Percentiles rank a stretch among this genome's conserved stretches.
These are phyloP conservation scores for Zoanthus sansibaricus DNA, from an alignment of 92 coral and sea anemone species.

Conservation along the genomic window DNA sequence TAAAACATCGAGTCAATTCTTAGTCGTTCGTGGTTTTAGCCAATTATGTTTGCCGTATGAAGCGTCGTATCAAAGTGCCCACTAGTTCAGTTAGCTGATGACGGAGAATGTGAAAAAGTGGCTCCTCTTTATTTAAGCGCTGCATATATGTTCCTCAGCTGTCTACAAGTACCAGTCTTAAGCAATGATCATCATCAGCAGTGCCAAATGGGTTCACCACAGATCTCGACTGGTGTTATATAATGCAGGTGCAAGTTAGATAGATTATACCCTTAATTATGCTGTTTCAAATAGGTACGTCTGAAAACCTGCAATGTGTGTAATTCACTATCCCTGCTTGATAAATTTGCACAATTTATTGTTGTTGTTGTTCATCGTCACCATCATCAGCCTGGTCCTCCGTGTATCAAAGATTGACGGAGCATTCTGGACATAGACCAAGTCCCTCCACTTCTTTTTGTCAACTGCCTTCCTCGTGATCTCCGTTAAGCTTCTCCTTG, in stretches of 20 bases:
- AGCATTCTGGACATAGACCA: too few relatives aligned
- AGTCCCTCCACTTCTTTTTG: too few relatives aligned
- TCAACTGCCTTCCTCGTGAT: too few relatives aligned
- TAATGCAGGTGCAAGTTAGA: not conserved
- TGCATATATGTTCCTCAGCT: not conserved
- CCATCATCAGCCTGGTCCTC: too few relatives aligned
- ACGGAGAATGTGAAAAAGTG: not conserved
- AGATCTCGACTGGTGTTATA: not conserved
- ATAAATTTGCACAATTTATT: not conserved
- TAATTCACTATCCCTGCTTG: not conserved
- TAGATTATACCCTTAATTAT: not conserved
- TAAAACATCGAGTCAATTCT: too few relatives aligned
- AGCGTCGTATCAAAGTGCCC: slow-evolving; percentile 2
- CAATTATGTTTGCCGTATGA: too few relatives aligned
- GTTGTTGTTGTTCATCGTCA: not conserved
- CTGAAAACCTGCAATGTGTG: too few relatives aligned
- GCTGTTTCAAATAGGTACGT: too few relatives aligned
- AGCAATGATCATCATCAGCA: too few relatives aligned
- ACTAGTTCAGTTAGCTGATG: not conserved
- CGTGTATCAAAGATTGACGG: too few relatives aligned
- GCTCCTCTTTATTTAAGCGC: not conserved
- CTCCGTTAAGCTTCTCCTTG: too few relatives aligned
- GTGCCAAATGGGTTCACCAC: not conserved
- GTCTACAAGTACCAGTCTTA: not conserved
- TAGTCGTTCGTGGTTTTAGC: too few relatives aligned